A percentile compares a stretch with the other conserved stretches of the same genome.
These are phyloP conservation scores for Porites evermanni DNA, from an alignment of 92 coral and sea anemone genomes.

Conservation along the genomic window DNA sequence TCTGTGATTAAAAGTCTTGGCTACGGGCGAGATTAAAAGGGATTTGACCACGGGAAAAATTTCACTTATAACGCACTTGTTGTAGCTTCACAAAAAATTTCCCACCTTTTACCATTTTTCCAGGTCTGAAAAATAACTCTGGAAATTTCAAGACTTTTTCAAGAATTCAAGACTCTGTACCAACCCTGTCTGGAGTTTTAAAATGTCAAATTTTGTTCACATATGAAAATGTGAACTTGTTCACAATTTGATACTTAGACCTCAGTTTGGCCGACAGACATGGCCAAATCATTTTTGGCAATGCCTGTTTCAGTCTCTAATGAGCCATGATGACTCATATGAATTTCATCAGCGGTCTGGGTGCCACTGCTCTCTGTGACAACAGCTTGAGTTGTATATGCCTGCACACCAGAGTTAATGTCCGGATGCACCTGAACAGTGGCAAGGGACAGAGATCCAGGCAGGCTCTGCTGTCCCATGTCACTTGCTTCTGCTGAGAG, in stretches of 20 bases:
- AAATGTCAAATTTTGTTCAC: not conserved
- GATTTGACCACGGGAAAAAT: too few relatives aligned
- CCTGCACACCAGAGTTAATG: slow-evolving; percentile 60
- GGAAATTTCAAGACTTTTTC: too few relatives aligned
- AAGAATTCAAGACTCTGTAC: too few relatives aligned
- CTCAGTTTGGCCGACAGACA: slow-evolving; percentile 62
- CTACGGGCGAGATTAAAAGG: too few relatives aligned
- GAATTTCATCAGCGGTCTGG: slow-evolving; percentile 84
- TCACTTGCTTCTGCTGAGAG: slow-evolving; percentile 75
- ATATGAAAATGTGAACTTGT: not conserved
- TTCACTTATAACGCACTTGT: too few relatives aligned
- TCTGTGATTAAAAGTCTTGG: too few relatives aligned
- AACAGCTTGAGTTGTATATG: slow-evolving; percentile 73
- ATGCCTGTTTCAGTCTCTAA: slow-evolving; percentile 67
- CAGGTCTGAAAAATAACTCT: too few relatives aligned
- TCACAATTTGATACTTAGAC: not conserved
- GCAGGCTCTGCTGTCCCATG: slow-evolving; percentile 66
- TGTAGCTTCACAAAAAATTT: not conserved
- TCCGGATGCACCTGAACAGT: slow-evolving; percentile 83
- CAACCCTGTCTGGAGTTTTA: too few relatives aligned
- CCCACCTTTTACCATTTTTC: not conserved
- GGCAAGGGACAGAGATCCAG: slow-evolving; percentile 72
- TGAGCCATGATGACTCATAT: slow-evolving; percentile 73
- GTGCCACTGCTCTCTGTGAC: slow-evolving; percentile 89
- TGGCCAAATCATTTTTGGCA: slow-evolving; percentile 68